Base-by-base conservation (phyloP, 2,797 vertebrate genomes). In the Apodemus agrarius region DNA sequence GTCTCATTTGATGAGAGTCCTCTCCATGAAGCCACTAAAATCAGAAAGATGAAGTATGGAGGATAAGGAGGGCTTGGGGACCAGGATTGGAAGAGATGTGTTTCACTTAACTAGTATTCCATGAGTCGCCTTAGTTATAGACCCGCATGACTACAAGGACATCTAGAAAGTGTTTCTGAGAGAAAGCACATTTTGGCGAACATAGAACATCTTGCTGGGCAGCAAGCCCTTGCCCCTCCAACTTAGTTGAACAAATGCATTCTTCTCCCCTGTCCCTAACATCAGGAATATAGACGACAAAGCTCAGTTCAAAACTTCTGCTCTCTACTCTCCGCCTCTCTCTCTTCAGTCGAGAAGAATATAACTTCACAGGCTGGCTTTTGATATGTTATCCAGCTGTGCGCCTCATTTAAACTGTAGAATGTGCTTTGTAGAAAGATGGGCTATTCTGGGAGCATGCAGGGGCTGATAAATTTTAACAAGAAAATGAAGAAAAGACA, bases 101-200 rank as follows among this genome's bases (percentile, higher is more conserved):
- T 7, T 5, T 49, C 61, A 49, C n/a, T 85, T 83, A 26, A 40
- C 12, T 61, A 75, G 0, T 78, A 57, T 34, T 49, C 46, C 59
- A 19, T 19, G 26, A 49, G 17, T 75, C 26, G 12, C 49, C n/a
- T 82, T 94, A 67, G 12, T 57, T 89, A 37, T 26, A 17, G 34
- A 61, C 57, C 94, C 26, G 76, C 52, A 10, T 22, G 46, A 67
- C 63, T 78, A 2, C 11, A 63, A 49, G 10, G 17, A 59, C 52
- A 14, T 59, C 93, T 37, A 17, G 31, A 49, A 54, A 91, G 31
- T n/a, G 26, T 59, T 74, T 69, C 24, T 22, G 74, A 69, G 24
- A 82, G 21, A 82, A 94, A 92, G 82, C 22, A 17, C 69, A 79
- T 86, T 93, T 95, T 81, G 29, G 59, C 63, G 61, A 91, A 14